phyloP scores from a whole-genome alignment of 2,113 vertebrate species.

The Cygnus atratus region DNA sequence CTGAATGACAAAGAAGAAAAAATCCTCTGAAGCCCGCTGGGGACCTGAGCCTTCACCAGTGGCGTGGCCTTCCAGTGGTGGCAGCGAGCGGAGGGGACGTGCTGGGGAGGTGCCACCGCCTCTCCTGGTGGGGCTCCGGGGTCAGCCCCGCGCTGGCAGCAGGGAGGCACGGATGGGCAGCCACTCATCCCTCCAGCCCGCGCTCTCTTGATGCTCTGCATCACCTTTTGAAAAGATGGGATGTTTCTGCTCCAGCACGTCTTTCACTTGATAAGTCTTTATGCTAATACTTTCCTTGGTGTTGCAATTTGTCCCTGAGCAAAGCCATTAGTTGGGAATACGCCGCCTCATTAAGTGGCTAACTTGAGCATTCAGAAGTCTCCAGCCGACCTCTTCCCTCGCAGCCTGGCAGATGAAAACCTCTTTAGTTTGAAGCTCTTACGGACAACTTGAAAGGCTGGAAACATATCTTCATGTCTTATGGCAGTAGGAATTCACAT shows the following conservation, averaged over 20 bases:
- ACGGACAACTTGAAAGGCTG: accelerated
- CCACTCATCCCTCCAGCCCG: not conserved
- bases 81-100: not conserved
- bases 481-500: not conserved
- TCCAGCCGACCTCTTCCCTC: not conserved
- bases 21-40: not conserved
- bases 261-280: not conserved
- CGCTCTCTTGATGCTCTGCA: not conserved
- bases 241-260: not conserved
- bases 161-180: not conserved
- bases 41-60: not conserved
- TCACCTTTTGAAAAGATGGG: not conserved
- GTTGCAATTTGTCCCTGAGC: not conserved
- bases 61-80: not conserved
- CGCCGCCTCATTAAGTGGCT: not conserved
- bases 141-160: not conserved
- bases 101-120: not conserved
- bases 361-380: not conserved
- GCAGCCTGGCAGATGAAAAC: not conserved
- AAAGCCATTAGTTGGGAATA: not conserved
- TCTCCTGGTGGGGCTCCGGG: not conserved
- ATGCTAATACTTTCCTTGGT: not conserved
- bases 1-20: not conserved
- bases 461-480: not conserved
- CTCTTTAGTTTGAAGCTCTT: not conserved